Base-by-base conservation (phyloP, 2,888 invertebrate species). In the Lasioglossum pauxillum region DNA sequence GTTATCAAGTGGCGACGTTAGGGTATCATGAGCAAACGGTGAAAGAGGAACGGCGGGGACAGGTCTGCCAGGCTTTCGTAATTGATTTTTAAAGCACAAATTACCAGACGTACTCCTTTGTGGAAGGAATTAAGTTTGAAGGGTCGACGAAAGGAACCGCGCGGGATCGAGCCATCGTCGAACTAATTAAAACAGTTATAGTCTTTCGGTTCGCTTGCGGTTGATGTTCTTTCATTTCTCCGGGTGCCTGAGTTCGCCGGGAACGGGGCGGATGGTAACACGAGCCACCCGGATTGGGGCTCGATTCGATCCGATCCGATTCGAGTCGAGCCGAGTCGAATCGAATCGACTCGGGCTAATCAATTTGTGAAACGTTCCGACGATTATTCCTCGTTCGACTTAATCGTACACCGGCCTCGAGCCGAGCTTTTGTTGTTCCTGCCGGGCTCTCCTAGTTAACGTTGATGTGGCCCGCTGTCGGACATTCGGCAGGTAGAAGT, bases 101-200 rank as follows among this genome's bases (percentile, higher is more conserved):
- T 75, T 75, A 41, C 64, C 41, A 49, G 64, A n/a, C 35, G n/a
- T 5, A 19, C 60, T 74, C 60, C 27, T 74, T 81, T 35, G 72
- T 16, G n/a, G 19, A 23, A 44, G 38, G 31, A 67, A 84, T 81
- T 38, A 82, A 67, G 46, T 75, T 75, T 60, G 35, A 60, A 75
- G 67, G 57, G 27, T 76, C 57, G 84, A 80, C 69, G 78, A 76
- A 85, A 86, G 82, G 75, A 86, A 86, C 74, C 69, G 73, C 60
- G 64, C 49, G n/a, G 75, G 57, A 75, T 86, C 77, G 69, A 82
- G 27, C 57, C 27, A n/a, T 41, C 64, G 79, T 79, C 60, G 69
- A 80, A 86, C 77, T 86, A 86, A 86, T 86, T 86, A 86, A 86
- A 86, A 80, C 86, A 64, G 86, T 82, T 82, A 77, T 67, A 75